Evolutionary conservation across 2,888 invertebrate species (phyloP), one percentile per base, ranked within the genome.

Genomic region (Steinernema carpocapsae): DNA sequence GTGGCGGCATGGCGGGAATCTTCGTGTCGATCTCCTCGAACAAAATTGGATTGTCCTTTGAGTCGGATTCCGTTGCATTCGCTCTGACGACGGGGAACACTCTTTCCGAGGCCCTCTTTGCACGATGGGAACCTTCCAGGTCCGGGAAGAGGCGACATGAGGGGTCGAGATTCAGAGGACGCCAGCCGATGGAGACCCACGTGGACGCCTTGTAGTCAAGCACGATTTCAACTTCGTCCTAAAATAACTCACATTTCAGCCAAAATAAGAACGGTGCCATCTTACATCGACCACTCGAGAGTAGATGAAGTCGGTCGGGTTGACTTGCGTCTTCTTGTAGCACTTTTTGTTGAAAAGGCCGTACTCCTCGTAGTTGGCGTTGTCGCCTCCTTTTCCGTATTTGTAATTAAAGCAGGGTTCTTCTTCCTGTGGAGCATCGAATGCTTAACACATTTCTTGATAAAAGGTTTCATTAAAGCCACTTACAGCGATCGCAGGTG

Each of bases 131-230:
- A 56, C 79, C 79, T 75, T 83, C 84, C 26, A 85, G 74, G 75
- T 85, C 83, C n/a, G 86, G 86, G 72, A 86, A 86, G 1, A 86
- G 77, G n/a, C 86, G 78, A 59, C 86, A 86, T 14, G 84, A 81
- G 7, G 81, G 76, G 48, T 83, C 82, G 19, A 86, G 77, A 52
- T 82, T 78, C 14, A 78, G 78, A 0, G 86, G 86, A 42, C 86
- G 73, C 86, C 86, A 86, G 19, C 86, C 86, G 1, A 86, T 12
- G 0, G 81, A 79, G 7, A 85, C 70, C 82, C 84, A 86, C 37
- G 82, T 80, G 17, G 77, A 78, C 14, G 86, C 80, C 4, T 74
- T 56, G 64, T 82, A 85, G 73, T 86, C 86, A 71, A 87, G 56
- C 24, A 86, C 82, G 0, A 86, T 73, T 77, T 86, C 86, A 32